These are phyloP conservation scores for Bradypus variegatus DNA, from an alignment of 2,797 vertebrate species.

Conservation along the genomic window DNA sequence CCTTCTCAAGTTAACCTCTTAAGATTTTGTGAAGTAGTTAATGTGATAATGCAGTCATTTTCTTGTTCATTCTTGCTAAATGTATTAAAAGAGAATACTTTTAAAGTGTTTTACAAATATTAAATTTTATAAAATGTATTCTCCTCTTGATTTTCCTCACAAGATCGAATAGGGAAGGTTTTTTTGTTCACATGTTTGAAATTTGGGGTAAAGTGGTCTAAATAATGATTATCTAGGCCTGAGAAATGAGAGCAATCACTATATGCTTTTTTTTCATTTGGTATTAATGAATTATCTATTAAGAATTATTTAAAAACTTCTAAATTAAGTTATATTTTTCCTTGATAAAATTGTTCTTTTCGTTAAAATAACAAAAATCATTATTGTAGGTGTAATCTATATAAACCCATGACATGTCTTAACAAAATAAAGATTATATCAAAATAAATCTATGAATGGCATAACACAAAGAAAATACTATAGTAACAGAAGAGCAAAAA, in stretches of 20 bases:
- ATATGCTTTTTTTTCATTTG: neutral
- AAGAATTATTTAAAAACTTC: neutral
- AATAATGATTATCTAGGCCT: neutral
- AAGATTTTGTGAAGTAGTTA: neutral
- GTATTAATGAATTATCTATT: neutral
- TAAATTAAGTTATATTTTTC: neutral
- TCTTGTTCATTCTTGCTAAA: neutral
- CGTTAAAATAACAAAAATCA: neutral
- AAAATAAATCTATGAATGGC: conserved; percentile 14
- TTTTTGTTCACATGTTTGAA: neutral
- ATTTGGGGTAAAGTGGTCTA: neutral
- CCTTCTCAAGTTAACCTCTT: neutral
- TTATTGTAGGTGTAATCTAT: neutral
- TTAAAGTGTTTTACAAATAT: neutral
- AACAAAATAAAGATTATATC: neutral
- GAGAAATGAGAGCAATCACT: neutral
- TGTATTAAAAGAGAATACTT: neutral
- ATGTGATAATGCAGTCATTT: neutral
- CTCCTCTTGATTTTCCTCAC: neutral
- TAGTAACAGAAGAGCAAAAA: neutral
- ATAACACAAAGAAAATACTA: neutral
- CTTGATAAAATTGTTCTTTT: neutral
- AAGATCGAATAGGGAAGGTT: neutral
- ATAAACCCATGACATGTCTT: neutral
- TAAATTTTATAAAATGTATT: neutral